Percentiles rank a stretch among this genome's conserved stretches.
These are phyloP conservation scores for Choreutis nemorana DNA, from an alignment of 2,888 invertebrate genomes.

Conservation along the genomic window DNA sequence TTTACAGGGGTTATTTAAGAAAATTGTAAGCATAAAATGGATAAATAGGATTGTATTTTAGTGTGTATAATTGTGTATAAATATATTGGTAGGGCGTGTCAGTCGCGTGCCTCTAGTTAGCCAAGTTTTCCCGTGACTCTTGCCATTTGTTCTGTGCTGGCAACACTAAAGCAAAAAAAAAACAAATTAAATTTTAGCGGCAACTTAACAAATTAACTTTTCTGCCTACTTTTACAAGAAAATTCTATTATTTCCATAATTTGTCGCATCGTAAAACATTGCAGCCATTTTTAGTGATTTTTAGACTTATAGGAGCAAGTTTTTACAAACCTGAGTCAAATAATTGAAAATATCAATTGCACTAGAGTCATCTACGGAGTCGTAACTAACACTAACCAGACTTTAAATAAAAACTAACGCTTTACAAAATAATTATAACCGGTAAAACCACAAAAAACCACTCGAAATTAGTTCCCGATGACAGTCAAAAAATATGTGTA, in stretches of 20 bases:
- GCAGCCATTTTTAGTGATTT: too few species aligned
- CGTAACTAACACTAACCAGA: too few species aligned
- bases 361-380: too few species aligned
- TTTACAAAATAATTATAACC: conserved; percentile 51
- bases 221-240: too few species aligned
- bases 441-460: conserved; percentile 56
- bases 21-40: conserved; percentile 40
- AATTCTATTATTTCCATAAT: too few species aligned
- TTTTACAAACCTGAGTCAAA: conserved; percentile 8
- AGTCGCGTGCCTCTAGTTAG: conserved; percentile 46
- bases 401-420: too few species aligned
- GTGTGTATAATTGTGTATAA: conserved; percentile 29
- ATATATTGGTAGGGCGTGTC: conserved; percentile 48
- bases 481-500: conserved; percentile 61
- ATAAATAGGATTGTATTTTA: conserved; percentile 43
- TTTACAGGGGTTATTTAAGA: conserved; percentile 15
- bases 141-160: conserved; percentile 18
- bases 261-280: too few species aligned
- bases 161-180: conserved; percentile 5
- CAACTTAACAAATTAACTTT: too few species aligned
- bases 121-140: conserved; percentile 45
- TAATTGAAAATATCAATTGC: conserved; percentile 7
- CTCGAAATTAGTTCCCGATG: conserved; percentile 65
- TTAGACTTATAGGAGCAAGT: too few species aligned
- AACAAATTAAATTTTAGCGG: too few species aligned